Percentiles rank a stretch among this genome's conserved stretches.
phyloP scores from a whole-genome alignment of 2,113 vertebrate species.

The Erythrocebus patas region DNA sequence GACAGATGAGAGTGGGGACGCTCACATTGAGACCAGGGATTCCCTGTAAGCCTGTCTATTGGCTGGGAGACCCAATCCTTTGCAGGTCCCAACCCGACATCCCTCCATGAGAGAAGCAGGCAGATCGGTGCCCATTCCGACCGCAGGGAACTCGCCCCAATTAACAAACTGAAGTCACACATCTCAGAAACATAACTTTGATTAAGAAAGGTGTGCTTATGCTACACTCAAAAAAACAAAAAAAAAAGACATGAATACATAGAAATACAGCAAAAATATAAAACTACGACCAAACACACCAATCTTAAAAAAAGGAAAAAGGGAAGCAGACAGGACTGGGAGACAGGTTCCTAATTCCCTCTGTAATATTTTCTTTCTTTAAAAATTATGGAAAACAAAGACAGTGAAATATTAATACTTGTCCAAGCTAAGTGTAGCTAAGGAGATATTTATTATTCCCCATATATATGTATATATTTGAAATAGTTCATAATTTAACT shows the following conservation, averaged over 20 bases:
- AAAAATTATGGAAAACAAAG: neutral
- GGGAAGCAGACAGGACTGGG: accelerated
- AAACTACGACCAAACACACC: accelerated
- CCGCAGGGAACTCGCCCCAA: too few relatives aligned
- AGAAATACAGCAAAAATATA: neutral
- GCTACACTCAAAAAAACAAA: neutral
- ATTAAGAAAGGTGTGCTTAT: neutral
- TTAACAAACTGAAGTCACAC: neutral
- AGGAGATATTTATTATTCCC: too few relatives aligned
- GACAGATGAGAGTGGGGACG: neutral
- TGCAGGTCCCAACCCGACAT: too few relatives aligned
- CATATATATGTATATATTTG: accelerated
- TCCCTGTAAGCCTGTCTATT: neutral
- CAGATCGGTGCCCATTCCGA: neutral
- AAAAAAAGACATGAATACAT: accelerated
- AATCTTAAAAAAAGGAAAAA: accelerated
- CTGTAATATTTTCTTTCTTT: neutral
- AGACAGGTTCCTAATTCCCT: neutral
- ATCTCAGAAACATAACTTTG: neutral
- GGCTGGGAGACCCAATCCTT: neutral
- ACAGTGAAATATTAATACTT: neutral
- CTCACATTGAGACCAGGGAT: neutral
- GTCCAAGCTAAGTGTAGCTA: neutral
- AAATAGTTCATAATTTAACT: accelerated
- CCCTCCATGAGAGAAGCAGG: neutral